Base-by-base conservation (phyloP, 2,888 invertebrate genomes). In the Ophion ventricosus region DNA sequence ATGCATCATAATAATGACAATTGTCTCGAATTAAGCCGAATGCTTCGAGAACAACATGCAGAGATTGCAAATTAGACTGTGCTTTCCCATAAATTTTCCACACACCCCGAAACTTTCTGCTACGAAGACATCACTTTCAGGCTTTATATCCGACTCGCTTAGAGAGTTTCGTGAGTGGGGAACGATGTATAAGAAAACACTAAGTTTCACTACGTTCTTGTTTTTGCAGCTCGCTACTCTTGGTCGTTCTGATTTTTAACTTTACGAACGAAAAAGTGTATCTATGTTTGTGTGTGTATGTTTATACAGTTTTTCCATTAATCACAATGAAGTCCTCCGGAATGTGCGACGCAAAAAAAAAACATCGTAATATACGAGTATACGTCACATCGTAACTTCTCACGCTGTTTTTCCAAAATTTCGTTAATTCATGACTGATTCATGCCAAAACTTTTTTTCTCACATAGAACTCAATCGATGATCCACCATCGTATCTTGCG, bases 131-230 rank as follows among this genome's bases (percentile, higher is more conserved):
- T 49, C 35, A 40, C 73, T 73, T 61, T 40, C 43, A 43, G 57
- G 57, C 40, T 73, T 61, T 73, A 61, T 23, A n/a, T 40, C 61
- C 43, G 40, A 25, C 73, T 61, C 43, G 73, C 23, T 35, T 43
- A 25, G 40, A 61, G 43, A 73, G 73, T 61, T 73, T 43, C 73
- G 59, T 2, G 43, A 73, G 61, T 43, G 40, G 35, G 43, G n/a
- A 43, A 73, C 49, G 43, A 61, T 61, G 40, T 73, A 73, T 61
- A 61, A 73, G 43, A 49, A 26, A 73, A 73, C 59, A 61, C 43
- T 14, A 73, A 61, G 59, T 61, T 73, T 43, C 5, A 43, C 43
- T 25, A 61, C 43, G 59, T 29, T 43, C 40, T 25, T 14, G 3
- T 43, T 11, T 43, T 25, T n/a, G 23, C 7, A 61, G 40, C 43